Percentiles rank a stretch among this genome's conserved stretches.
phyloP scores from a whole-genome alignment of 2,888 invertebrate species.

The Nephrotoma appendiculata region DNA sequence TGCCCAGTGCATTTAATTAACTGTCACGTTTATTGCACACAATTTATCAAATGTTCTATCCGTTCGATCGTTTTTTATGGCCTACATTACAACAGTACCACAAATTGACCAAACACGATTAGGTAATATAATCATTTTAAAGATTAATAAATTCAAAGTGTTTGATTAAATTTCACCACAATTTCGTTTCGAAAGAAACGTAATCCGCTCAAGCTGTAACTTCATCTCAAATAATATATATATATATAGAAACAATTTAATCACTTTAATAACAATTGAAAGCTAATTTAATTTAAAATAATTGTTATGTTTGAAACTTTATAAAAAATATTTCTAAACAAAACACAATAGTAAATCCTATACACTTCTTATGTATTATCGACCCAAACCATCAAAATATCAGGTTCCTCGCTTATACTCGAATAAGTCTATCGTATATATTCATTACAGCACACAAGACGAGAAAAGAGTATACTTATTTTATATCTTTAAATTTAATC shows the following conservation, averaged over 20 bases:
- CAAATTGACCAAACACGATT: too few species aligned
- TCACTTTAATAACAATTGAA: neutral
- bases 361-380: neutral
- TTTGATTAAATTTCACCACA: too few species aligned
- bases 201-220: too few species aligned
- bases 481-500: neutral
- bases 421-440: neutral
- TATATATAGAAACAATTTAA: neutral
- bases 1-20: too few species aligned
- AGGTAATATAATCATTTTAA: too few species aligned
- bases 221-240: neutral
- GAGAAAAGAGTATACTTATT: neutral
- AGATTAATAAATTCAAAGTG: too few species aligned
- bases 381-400: neutral
- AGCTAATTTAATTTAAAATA: neutral
- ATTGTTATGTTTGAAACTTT: neutral
- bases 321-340: neutral
- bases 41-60: too few species aligned
- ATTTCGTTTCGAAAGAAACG: too few species aligned
- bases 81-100: too few species aligned
- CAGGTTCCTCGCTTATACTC: neutral
- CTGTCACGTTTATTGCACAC: too few species aligned
- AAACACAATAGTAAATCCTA: neutral
- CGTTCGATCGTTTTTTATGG: too few species aligned
- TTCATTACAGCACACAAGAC: neutral